A percentile compares a stretch with the other conserved stretches of the same genome.
These are phyloP conservation scores for Osedax fenrisi DNA, from an alignment of 2,888 invertebrate genomes.

Conservation along the genomic window DNA sequence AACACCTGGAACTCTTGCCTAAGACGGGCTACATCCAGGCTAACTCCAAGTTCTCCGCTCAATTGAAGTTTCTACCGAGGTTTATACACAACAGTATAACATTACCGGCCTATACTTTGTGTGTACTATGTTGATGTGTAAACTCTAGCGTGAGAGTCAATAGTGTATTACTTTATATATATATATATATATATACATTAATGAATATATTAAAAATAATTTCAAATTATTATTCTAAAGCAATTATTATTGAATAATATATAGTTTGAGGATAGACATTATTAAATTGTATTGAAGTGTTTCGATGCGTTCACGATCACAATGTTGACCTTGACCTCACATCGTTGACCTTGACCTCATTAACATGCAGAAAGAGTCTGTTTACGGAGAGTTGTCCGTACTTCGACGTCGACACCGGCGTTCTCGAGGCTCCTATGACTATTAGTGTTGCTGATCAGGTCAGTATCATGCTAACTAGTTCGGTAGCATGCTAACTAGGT, in stretches of 20 bases:
- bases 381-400: constrained; percentile 45
- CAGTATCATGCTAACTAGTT: constrained; percentile 4
- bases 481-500: background rate
- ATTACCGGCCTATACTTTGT: background rate
- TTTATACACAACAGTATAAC: too few relatives aligned
- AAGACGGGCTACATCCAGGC: constrained; percentile 50
- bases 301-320: too few relatives aligned
- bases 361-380: constrained; percentile 37
- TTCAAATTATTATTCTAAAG: too few relatives aligned
- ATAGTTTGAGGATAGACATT: too few relatives aligned
- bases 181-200: too few relatives aligned
- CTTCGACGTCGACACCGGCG: constrained; percentile 49
- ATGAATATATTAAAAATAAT: too few relatives aligned
- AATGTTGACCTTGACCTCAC: too few relatives aligned
- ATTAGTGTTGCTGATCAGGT: constrained; percentile 50
- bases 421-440: constrained; percentile 49
- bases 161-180: too few relatives aligned
- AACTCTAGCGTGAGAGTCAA: too few relatives aligned
- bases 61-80: constrained; percentile 50
- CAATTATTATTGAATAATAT: too few relatives aligned
- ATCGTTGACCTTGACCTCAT: too few relatives aligned
- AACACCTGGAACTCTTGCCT: constrained; percentile 50
- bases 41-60: constrained; percentile 49
- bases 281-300: too few relatives aligned
- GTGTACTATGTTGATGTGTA: background rate